Evolutionary conservation across 2,888 invertebrate genomes (phyloP).

Genomic region (Theretra japonica): DNA sequence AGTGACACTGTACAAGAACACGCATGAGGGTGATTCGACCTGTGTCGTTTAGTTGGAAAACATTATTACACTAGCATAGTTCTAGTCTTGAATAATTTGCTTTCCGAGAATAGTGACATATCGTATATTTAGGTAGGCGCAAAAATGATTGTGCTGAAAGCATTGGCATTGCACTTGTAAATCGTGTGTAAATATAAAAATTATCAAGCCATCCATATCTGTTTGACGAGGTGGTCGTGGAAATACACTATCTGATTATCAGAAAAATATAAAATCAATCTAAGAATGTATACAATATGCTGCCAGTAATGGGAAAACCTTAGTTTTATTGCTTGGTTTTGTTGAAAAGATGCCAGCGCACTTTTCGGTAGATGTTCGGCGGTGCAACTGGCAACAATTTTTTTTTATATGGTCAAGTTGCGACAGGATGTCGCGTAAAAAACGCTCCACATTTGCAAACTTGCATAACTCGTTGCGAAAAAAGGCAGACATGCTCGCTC

Average conservation of each 20-base stretch:
- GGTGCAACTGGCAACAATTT: not conserved
- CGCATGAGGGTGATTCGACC: not conserved
- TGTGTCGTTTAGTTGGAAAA: not conserved
- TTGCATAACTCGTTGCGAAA: conserved; percentile 17
- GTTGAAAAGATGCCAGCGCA: not conserved
- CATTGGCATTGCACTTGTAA: too few relatives aligned
- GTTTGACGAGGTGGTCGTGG: too few relatives aligned
- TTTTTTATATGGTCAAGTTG: not conserved
- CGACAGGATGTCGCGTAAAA: conserved; percentile 4
- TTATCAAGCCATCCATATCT: too few relatives aligned
- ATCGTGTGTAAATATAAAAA: too few relatives aligned
- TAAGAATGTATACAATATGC: too few relatives aligned
- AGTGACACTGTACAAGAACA: not conserved
- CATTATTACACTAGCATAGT: not conserved
- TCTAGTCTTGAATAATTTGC: not conserved
- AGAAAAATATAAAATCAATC: too few relatives aligned
- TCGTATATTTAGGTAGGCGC: not conserved
- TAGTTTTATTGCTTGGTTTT: too few relatives aligned
- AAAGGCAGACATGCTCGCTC: not conserved
- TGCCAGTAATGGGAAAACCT: not conserved
- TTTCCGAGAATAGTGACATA: not conserved
- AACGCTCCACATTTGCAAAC: conserved; percentile 22
- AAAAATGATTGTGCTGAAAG: not conserved
- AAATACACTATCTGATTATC: too few relatives aligned
- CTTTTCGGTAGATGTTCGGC: not conserved